Percentiles rank a stretch among this genome's conserved stretches.
Conservation (phyloP, 2,888 invertebrate species). For the Herminia tarsipennalis region DNA sequence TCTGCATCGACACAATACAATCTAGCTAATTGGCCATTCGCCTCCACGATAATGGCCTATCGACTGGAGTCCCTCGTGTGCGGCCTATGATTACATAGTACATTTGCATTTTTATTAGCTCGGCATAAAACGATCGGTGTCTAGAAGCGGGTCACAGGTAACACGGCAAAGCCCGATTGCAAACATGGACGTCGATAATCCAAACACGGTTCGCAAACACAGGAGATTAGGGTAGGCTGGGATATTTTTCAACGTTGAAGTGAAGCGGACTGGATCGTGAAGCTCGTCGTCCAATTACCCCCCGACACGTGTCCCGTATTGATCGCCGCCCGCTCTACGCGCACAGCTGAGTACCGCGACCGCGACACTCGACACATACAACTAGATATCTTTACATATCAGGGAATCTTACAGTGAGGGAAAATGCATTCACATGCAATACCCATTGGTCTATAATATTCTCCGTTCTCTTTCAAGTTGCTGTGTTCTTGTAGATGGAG, state of each 20-base stretch:
- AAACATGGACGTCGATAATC: constrained; percentile 44
- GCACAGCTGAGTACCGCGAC: background rate
- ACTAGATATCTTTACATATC: constrained; percentile 6
- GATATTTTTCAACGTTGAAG: constrained; percentile 33
- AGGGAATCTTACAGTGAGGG: background rate
- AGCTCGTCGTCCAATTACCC: constrained; percentile 48
- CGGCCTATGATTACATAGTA: constrained; percentile 43
- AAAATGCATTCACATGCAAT: constrained; percentile 11
- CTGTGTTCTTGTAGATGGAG: too few species aligned
- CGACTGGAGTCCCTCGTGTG: constrained; percentile 32
- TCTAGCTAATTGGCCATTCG: constrained; percentile 61
- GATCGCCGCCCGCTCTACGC: constrained; percentile 44
- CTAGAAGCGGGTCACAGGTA: constrained; percentile 9
- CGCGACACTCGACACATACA: background rate
- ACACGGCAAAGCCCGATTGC: constrained; percentile 34
- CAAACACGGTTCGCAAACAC: constrained; percentile 38
- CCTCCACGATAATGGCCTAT: constrained; percentile 45
- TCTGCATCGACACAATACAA: constrained; percentile 52
- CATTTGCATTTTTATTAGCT: constrained; percentile 43
- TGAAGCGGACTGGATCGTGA: constrained; percentile 22
- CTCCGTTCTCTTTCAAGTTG: too few species aligned
- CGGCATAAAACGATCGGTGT: constrained; percentile 3
- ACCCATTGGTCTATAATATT: too few species aligned
- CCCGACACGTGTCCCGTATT: constrained; percentile 55
- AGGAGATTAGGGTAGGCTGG: constrained; percentile 9